Conservation (phyloP, 2,888 invertebrate species). For the Podabrus alpinus region DNA sequence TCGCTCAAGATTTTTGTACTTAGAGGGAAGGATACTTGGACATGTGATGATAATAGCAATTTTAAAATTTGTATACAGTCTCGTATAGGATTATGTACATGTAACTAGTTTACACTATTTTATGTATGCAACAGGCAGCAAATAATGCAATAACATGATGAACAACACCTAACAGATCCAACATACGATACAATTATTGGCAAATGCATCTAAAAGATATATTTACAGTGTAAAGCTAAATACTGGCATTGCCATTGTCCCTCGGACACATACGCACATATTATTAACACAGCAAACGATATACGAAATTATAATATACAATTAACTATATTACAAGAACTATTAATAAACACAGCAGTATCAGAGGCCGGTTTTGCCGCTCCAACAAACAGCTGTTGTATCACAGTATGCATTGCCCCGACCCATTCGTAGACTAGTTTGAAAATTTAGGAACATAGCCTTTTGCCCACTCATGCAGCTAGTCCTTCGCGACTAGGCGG, state of each 20-base stretch:
- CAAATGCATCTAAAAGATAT: slow-evolving; percentile 40
- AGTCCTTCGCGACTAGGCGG: slow-evolving; percentile 73
- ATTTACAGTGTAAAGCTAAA: slow-evolving; percentile 52
- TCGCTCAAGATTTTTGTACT: slow-evolving; percentile 43
- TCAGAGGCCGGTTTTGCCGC: slow-evolving; percentile 50
- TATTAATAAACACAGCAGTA: slow-evolving; percentile 42
- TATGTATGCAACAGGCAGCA: slow-evolving; percentile 27
- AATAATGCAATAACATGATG: slow-evolving; percentile 36
- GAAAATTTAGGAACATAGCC: slow-evolving; percentile 59
- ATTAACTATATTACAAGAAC: slow-evolving; percentile 46
- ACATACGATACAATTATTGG: slow-evolving; percentile 50
- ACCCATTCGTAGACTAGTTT: slow-evolving; percentile 53
- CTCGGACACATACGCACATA: slow-evolving; percentile 46
- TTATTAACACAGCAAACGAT: slow-evolving; percentile 50
- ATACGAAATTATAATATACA: slow-evolving; percentile 47
- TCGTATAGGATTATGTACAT: slow-evolving; percentile 46
- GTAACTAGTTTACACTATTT: slow-evolving; percentile 26
- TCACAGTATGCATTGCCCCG: slow-evolving; percentile 59
- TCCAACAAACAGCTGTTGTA: slow-evolving; percentile 53
- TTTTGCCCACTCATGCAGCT: slow-evolving; percentile 63
- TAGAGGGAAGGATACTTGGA: slow-evolving; percentile 35
- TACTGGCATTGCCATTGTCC: slow-evolving; percentile 54
- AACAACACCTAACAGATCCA: slow-evolving; percentile 55
- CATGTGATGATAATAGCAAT: slow-evolving; percentile 29
- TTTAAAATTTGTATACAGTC: slow-evolving; percentile 50